Base-by-base conservation (phyloP, 2,888 invertebrate genomes). In the Tiliacea aurago region DNA sequence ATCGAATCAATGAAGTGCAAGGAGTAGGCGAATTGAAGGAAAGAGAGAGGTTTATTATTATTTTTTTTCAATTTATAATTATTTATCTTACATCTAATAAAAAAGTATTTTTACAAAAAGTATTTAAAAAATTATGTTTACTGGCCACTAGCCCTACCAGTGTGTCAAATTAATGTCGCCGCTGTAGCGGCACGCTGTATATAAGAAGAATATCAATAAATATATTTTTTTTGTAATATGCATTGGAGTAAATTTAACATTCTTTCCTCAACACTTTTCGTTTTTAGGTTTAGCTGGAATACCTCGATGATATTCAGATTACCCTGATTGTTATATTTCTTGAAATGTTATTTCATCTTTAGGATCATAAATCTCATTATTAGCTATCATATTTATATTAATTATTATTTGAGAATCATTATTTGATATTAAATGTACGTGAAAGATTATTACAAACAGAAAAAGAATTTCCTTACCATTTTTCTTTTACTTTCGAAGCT, bases 261-360 rank as follows among this genome's bases (percentile, higher is more conserved):
- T 98, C 93, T 98, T 98, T n/a, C 98, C 98, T 0, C 97, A 98
- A 97, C 98, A 98, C 94, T 98, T 98, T n/a, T n/a, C n/a, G n/a
- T n/a, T n/a, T 87, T 88, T 94, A 92, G 93, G 94, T 0, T 88
- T 94, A 91, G 93, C 93, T 0, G 93, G 93, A 0, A 98, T 98
- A 94, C 98, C 98, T 63, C 98, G 98, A 73, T 98, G 98, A 78
- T 98, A 98, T 68, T 97, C 97, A 5, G 97, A 98, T 92, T 98
- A 98, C 70, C 97, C 97, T 0, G 97, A 98, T 93, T 94, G 95
- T 37, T 98, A 97, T 88, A 94, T 96, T 81, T 90, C 96, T 71
- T 98, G 97, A 97, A 98, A 98, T 96, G 90, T 97, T 84, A 88
- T 97, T 76, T 97, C 97, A 43, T 97, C 97, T 10, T 94, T 97